Percentiles rank a stretch among this genome's conserved stretches.
Evolutionary conservation across 2,888 invertebrate genomes (phyloP).

Genomic region (Caenorhabditis plicata): DNA sequence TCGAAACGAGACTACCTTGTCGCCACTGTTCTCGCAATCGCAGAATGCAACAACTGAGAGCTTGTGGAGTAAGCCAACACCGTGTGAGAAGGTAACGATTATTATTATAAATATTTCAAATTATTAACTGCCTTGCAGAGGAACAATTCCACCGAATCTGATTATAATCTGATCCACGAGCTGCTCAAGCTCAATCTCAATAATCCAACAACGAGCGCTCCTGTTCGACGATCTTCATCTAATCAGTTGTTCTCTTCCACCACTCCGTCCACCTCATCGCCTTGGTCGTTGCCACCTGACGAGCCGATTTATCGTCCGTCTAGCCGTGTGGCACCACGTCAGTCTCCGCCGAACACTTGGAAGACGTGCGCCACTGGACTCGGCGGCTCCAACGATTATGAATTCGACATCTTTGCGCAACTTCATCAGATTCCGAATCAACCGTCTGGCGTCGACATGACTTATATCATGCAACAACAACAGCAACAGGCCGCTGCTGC

Average conservation of each 20-base stretch:
- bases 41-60: too few relatives aligned
- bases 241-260: conserved; percentile 20
- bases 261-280: conserved; percentile 23
- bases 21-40: too few relatives aligned
- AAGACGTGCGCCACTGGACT: conserved; percentile 8
- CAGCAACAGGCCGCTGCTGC: conserved; percentile 7
- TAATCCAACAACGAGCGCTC: conserved; percentile 5
- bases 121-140: too few relatives aligned
- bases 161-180: conserved; percentile 38
- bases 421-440: too few relatives aligned
- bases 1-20: neutral
- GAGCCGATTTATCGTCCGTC: conserved; percentile 16
- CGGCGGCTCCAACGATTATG: conserved; percentile 11
- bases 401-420: conserved; percentile 8
- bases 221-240: neutral
- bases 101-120: too few relatives aligned
- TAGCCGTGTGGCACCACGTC: too few relatives aligned
- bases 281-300: conserved; percentile 33
- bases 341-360: conserved; percentile 7
- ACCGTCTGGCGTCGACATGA: conserved; percentile 28
- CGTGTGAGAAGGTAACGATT: too few relatives aligned
- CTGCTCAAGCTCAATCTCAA: conserved; percentile 42
- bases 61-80: too few relatives aligned
- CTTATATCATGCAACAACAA: conserved; percentile 27
- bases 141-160: too few relatives aligned